Conservation (phyloP, 2,113 vertebrate genomes). For the Malurus melanocephalus region DNA sequence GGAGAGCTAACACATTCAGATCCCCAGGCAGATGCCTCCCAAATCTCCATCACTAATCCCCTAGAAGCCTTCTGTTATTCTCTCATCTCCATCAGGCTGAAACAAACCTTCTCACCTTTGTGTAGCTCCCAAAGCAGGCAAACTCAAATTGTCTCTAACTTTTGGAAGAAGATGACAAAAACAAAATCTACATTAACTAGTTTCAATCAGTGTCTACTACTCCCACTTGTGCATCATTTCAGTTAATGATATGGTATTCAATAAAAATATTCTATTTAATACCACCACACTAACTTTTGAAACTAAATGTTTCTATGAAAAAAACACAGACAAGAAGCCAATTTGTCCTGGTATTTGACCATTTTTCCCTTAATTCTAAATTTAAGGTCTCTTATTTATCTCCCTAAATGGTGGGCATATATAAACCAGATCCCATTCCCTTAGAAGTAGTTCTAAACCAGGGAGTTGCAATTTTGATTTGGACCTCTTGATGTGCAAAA, state of each 20-base stretch:
- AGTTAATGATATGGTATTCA: neutral
- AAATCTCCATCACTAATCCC: conserved; percentile 26
- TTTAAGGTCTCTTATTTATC: conserved; percentile 65
- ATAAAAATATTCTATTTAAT: conserved; percentile 6
- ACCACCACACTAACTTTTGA: neutral
- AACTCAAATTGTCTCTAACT: conserved; percentile 9
- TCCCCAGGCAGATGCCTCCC: conserved; percentile 48
- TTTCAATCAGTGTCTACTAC: neutral
- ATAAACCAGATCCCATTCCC: conserved; percentile 41
- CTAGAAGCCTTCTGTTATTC: conserved; percentile 48
- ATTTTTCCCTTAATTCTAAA: conserved; percentile 60
- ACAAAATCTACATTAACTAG: neutral
- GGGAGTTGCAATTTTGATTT: conserved; percentile 50
- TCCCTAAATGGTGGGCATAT: conserved; percentile 39
- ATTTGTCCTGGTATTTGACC: conserved; percentile 50
- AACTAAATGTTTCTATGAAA: conserved; percentile 8
- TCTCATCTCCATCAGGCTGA: conserved; percentile 47
- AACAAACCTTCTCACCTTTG: conserved; percentile 36
- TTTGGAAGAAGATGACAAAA: conserved; percentile 19
- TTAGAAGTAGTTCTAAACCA: conserved; percentile 52
- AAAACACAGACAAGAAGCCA: conserved; percentile 24
- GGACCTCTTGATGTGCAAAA: conserved; percentile 46
- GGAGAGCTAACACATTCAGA: conserved; percentile 28
- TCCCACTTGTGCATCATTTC: neutral
- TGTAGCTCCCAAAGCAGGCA: conserved; percentile 4